Evolutionary conservation across 2,888 invertebrate species (phyloP).

Genomic region (Ferdinandea cuprea): DNA sequence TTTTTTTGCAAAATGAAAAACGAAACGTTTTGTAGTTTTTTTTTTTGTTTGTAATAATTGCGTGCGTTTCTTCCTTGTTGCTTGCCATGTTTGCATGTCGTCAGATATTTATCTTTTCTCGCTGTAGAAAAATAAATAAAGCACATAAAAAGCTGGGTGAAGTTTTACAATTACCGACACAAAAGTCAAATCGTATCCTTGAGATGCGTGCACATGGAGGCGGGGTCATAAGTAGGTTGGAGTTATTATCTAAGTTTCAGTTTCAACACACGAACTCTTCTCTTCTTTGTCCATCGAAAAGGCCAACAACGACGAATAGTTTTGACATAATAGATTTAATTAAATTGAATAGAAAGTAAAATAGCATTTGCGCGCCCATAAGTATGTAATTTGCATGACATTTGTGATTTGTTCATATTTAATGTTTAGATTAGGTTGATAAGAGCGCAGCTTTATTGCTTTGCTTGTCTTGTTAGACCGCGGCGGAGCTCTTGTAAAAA

Average conservation of each 20-base stretch:
- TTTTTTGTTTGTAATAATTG: conserved; percentile 60
- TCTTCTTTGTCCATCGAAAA: conserved; percentile 33
- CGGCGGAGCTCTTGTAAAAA: neutral
- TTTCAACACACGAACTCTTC: conserved; percentile 6
- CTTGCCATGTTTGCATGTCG: conserved; percentile 71
- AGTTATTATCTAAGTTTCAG: conserved; percentile 27
- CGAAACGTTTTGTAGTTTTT: neutral
- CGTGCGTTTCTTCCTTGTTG: conserved; percentile 68
- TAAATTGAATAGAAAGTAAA: conserved; percentile 44
- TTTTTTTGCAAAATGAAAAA: conserved; percentile 52
- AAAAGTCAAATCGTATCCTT: conserved; percentile 65
- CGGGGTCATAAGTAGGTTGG: conserved; percentile 24
- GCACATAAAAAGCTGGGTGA: conserved; percentile 62
- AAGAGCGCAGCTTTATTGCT: conserved; percentile 15
- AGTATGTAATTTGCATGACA: conserved; percentile 51
- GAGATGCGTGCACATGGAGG: conserved; percentile 57
- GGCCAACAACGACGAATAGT: conserved; percentile 7
- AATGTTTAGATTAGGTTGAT: conserved; percentile 51
- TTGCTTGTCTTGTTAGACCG: conserved; percentile 22
- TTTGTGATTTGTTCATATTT: conserved; percentile 46
- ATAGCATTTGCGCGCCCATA: conserved; percentile 10
- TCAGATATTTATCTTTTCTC: conserved; percentile 71
- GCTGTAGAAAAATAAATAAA: conserved; percentile 67
- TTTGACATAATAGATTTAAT: conserved; percentile 64
- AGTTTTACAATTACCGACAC: conserved; percentile 70